These are phyloP conservation scores for Asteroscopus sphinx DNA, from an alignment of 2,888 invertebrate genomes.

Conservation along the genomic window DNA sequence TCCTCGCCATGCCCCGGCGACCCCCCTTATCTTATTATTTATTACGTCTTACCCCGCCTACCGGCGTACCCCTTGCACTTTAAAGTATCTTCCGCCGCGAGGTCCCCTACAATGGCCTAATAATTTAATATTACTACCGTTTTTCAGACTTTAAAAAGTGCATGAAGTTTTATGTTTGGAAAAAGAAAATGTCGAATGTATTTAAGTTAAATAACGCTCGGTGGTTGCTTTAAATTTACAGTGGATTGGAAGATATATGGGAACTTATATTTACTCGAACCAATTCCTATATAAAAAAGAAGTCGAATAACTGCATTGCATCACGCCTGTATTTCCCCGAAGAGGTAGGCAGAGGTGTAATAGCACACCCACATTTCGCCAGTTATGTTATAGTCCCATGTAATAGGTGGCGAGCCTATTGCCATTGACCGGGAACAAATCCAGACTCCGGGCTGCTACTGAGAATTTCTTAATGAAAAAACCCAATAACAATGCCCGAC, in stretches of 20 bases:
- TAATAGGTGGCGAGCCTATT: too few species aligned
- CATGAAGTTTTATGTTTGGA: conserved; percentile 21
- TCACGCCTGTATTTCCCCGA: too few species aligned
- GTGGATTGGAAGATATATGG: not conserved
- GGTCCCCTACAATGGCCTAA: conserved; percentile 29
- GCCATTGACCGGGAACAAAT: too few species aligned
- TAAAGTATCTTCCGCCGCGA: conserved; percentile 29
- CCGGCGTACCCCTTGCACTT: conserved; percentile 50
- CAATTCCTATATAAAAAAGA: not conserved
- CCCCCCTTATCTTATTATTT: conserved; percentile 76
- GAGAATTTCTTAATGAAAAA: too few species aligned
- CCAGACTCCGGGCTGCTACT: too few species aligned
- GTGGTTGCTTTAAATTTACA: not conserved
- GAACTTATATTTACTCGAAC: not conserved
- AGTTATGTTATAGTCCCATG: too few species aligned
- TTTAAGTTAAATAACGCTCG: not conserved
- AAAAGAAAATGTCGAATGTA: not conserved
- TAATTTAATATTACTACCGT: conserved; percentile 38
- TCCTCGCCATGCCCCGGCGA: conserved; percentile 14
- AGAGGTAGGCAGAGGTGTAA: too few species aligned
- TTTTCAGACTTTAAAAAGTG: conserved; percentile 22
- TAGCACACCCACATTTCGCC: too few species aligned
- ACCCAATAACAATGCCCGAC: too few species aligned
- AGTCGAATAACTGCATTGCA: not conserved
- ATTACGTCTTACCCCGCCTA: conserved; percentile 65